A percentile compares a stretch with the other conserved stretches of the same genome.
These are phyloP conservation scores for Nasonia oneida DNA, from an alignment of 2,888 invertebrate genomes.

Conservation along the genomic window DNA sequence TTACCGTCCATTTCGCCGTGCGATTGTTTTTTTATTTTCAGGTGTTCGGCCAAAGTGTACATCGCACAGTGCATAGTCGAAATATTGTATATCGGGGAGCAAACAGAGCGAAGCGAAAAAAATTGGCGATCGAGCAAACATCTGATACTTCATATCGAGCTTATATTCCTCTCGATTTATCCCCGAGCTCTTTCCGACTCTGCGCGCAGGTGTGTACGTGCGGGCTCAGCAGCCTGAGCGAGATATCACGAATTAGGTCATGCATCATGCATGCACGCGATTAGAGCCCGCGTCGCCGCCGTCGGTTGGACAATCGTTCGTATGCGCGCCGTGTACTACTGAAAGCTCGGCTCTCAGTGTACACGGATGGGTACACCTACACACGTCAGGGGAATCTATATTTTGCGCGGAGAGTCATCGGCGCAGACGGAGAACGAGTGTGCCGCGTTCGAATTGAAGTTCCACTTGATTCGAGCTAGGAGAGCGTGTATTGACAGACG, in stretches of 20 bases:
- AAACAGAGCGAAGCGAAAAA: not conserved
- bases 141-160: not conserved
- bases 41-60: no score
- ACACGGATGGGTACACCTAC: not conserved
- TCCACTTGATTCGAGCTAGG: slow-evolving; percentile 59
- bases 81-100: not conserved
- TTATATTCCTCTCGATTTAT: not conserved
- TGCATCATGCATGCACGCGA: slow-evolving; percentile 52
- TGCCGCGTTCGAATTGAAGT: slow-evolving; percentile 60
- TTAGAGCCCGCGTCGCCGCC: slow-evolving; percentile 31
- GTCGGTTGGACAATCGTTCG: slow-evolving; percentile 38
- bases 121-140: not conserved
- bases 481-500: slow-evolving; percentile 21
- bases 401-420: not conserved
- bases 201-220: not conserved
- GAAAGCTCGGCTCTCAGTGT: not conserved
- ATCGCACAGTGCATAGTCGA: not conserved
- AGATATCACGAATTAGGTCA: slow-evolving; percentile 58
- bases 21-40: no score
- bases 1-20: not conserved
- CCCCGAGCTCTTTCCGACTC: not conserved
- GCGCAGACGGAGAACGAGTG: not conserved
- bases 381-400: not conserved
- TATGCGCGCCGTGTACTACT: not conserved
- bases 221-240: not conserved